Evolutionary conservation across 2,888 invertebrate genomes (phyloP), one percentile per base, ranked within the genome.

Genomic region (Microplitis manilae): DNA sequence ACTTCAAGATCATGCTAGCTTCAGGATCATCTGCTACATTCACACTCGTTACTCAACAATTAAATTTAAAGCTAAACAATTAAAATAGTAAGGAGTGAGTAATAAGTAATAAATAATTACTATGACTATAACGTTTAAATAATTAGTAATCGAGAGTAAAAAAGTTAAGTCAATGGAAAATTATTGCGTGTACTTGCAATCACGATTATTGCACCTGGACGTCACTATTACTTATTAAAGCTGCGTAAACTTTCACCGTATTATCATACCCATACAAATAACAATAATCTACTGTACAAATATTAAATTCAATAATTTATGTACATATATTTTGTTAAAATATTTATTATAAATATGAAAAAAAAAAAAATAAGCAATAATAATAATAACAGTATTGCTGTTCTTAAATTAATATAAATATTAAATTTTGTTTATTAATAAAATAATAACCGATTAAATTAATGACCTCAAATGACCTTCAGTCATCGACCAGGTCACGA

Each of bases 181-280:
- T 61, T 39, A 72, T 76, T 76, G 76, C 84, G 86, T 85, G 86
- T 84, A 86, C 84, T 64, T 77, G 88, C 87, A 88, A 88, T 87
- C 85, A 82, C 85, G 88, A 88, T 89, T 50, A 50, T 50, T 88
- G 88, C 88, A 88, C 86, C 85, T 86, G 86, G 68, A 61, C 76
- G 76, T 76, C 76, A 76, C 76, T 76, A 72, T 76, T 76, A 76
- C 76, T 76, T 59, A 50, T 50, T 50, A 61, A 59, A 38, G 38
- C 71, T 39, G n/a, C 13, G n/a, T 64, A 72, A 61, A 76, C 76
- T 76, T 76, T 76, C 76, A 59, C 76, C 67, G 30, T 59, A 62
- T 30, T 40, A 60, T 39, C 59, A 65, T 64, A 65, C 38, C 40
- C 41, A 61, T 41, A 68, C 68, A 61, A 68, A 69, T 17, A 38